Conservation (phyloP, 2,113 vertebrate genomes). For the Brachyhypopomus occidentalis region DNA sequence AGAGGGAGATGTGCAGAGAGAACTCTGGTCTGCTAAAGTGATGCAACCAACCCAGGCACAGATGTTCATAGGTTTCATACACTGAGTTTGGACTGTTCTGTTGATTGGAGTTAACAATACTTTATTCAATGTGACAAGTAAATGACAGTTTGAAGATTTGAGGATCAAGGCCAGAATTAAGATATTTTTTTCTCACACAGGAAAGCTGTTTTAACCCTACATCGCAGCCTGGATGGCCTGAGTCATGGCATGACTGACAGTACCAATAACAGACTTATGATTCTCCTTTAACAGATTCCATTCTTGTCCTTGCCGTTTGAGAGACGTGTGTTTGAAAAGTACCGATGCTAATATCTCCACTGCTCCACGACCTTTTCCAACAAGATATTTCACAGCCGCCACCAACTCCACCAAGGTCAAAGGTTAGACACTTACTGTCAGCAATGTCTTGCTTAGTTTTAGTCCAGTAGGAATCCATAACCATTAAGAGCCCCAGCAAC, state of each 20-base stretch:
- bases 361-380: conserved; percentile 36
- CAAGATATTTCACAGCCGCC: conserved; percentile 31
- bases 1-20: conserved; percentile 4
- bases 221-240: background rate
- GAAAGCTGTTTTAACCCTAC: background rate
- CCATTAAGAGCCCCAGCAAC: conserved; percentile 15
- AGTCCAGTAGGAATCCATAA: conserved; percentile 26
- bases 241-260: background rate
- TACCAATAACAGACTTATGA: conserved; percentile 8
- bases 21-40: background rate
- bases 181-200: background rate
- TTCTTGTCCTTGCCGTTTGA: conserved; percentile 40
- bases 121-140: background rate
- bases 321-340: conserved; percentile 45
- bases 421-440: conserved; percentile 33
- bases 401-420: conserved; percentile 40
- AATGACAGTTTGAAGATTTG: background rate
- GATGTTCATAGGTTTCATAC: conserved; percentile 45
- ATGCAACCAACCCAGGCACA: conserved; percentile 11
- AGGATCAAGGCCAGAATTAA: background rate
- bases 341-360: conserved; percentile 42
- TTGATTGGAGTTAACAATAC: conserved; percentile 3
- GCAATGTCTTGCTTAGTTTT: conserved; percentile 45
- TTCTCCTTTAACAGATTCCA: conserved; percentile 1
- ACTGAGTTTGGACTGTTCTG: background rate